Evolutionary conservation across 1,140 invertebrate genomes (phyloP).

Genomic region (Ips typographus): DNA sequence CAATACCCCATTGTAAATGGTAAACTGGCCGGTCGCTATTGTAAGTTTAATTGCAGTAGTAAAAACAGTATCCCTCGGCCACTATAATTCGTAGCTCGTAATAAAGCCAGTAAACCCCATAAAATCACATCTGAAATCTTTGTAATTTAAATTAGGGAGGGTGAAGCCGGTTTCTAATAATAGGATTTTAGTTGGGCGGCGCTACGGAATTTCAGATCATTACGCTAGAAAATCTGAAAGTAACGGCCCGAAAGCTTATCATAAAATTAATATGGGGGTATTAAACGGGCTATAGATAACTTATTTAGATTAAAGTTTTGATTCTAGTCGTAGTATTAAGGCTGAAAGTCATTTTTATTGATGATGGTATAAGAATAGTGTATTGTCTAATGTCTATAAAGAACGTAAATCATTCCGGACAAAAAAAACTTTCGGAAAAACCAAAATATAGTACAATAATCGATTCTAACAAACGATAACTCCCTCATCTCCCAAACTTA

Average conservation of each 20-base stretch:
- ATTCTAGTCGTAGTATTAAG: no score
- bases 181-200: conserved; percentile 4
- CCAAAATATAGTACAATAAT: no score
- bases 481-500: no score
- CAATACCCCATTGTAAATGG: neutral
- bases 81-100: neutral
- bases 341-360: no score
- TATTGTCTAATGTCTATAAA: no score
- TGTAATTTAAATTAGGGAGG: conserved; percentile 15
- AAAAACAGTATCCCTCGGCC: neutral
- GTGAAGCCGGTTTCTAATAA: conserved; percentile 6
- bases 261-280: neutral
- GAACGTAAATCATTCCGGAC: no score
- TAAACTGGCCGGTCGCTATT: neutral
- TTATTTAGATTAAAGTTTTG: no score
- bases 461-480: no score
- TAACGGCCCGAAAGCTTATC: neutral
- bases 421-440: no score
- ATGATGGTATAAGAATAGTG: no score
- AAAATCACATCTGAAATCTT: conserved; percentile 11
- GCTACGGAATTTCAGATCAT: neutral
- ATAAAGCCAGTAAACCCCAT: conserved; percentile 5
- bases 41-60: no score
- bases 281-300: neutral
- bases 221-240: conserved; percentile 3